Evolutionary conservation across 2,888 invertebrate species (phyloP), one percentile per base, ranked within the genome.

Genomic region (Limnephilus rhombicus): DNA sequence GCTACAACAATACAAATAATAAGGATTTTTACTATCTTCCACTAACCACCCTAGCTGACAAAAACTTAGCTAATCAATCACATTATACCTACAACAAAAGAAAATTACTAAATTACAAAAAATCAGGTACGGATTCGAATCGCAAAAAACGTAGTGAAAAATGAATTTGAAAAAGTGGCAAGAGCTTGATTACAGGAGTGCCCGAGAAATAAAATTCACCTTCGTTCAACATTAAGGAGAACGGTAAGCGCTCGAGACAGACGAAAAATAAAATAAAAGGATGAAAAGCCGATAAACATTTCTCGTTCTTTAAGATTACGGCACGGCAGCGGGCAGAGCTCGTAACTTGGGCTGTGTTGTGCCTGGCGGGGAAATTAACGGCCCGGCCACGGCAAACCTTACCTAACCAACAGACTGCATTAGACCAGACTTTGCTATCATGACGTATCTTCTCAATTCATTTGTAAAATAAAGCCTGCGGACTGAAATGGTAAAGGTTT

Each of bases 301-400:
- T 86, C 86, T 49, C 86, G 86, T 45, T 49, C 49, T 86, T 86
- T 45, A 86, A 86, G 86, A 45, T 85, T 41, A n/a, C 13, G 18
- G n/a, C 3, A 9, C n/a, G 86, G 41, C 13, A 45, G 45, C 41
- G 45, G 41, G 41, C 24, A n/a, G 85, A 37, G 24, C 37, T 41
- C 45, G 45, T 29, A 86, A 86, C 86, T 41, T 86, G 41, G 41
- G 86, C 24, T 9, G 86, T 13, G 45, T 9, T n/a, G 24, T 45
- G 86, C 13, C 34, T 24, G 83, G 37, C 9, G 29, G 86, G 86
- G 29, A 86, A 86, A 86, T 29, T 86, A 86, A 86, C 49, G 45
- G 49, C 41, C 41, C 82, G 37, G 41, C 85, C 1, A 11, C 45
- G 29, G 0, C 0, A 49, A 13, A 15, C 15, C 13, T 49, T 13